These are phyloP conservation scores for Leptopilina myrica DNA, from an alignment of 2,888 invertebrate species.

Conservation along the genomic window DNA sequence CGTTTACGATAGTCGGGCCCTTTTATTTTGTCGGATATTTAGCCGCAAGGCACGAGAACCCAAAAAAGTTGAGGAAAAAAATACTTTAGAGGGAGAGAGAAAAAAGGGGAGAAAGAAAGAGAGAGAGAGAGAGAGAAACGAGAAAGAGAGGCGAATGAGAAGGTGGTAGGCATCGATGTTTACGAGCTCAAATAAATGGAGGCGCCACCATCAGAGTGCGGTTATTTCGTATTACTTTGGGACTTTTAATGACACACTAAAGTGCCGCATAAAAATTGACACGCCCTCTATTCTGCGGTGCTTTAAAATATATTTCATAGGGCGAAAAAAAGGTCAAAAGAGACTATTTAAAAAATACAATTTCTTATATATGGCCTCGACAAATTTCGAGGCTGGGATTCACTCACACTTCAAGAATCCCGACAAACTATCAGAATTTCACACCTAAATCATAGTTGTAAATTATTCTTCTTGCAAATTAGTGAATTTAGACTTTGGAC, in stretches of 20 bases:
- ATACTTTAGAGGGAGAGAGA: background rate
- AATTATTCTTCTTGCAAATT: background rate
- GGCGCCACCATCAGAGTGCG: constrained; percentile 63
- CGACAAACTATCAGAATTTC: constrained; percentile 17
- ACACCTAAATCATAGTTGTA: background rate
- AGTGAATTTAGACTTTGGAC: background rate
- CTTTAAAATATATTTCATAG: constrained; percentile 39
- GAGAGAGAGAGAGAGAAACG: constrained; percentile 18
- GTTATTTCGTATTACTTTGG: constrained; percentile 73
- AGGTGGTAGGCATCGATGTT: constrained; percentile 69
- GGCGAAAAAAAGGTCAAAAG: background rate
- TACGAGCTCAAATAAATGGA: constrained; percentile 73
- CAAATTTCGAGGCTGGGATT: no score
- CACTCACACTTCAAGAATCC: background rate
- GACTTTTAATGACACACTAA: constrained; percentile 69
- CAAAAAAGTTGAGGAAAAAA: background rate
- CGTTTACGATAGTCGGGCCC: constrained; percentile 66
- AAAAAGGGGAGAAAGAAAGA: no score
- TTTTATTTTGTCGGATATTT: constrained; percentile 62
- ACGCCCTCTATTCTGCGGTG: constrained; percentile 44
- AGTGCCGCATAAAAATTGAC: constrained; percentile 72
- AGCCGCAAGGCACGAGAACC: constrained; percentile 52
- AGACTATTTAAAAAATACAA: no score
- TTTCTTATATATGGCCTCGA: background rate
- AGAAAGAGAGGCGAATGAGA: constrained; percentile 39